Conservation (phyloP, 1,140 invertebrate species). For the Carposina sasakii region DNA sequence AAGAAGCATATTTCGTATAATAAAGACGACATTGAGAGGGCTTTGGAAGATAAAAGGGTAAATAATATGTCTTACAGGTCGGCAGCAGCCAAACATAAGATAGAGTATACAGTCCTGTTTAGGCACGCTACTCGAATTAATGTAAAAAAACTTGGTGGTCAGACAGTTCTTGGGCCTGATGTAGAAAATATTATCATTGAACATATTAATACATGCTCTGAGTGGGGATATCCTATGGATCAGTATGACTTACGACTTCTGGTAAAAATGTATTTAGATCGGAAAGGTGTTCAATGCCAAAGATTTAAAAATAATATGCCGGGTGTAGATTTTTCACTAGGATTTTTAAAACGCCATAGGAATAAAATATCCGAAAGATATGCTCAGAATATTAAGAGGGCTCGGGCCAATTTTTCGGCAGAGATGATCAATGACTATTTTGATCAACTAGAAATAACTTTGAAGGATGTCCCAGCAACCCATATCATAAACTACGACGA, state of each 20-base stretch:
- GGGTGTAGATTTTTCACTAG: constrained; percentile 6
- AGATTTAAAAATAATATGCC: constrained; percentile 15
- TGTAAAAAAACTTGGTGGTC: no score
- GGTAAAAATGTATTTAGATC: constrained; percentile 14
- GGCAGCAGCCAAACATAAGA: no score
- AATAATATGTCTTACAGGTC: no score
- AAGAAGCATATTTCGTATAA: no score
- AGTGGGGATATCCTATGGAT: constrained; percentile 16
- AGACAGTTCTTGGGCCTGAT: no score
- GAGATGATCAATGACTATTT: constrained; percentile 1
- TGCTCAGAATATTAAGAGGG: constrained; percentile 2
- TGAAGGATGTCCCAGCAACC: not conserved
- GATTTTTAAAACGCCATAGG: constrained; percentile 12
- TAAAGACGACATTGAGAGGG: no score
- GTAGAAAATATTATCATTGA: no score
- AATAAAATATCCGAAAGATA: not conserved
- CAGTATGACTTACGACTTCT: constrained; percentile 7
- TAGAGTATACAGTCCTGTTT: no score
- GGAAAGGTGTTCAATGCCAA: not conserved
- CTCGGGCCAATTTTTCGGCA: not conserved
- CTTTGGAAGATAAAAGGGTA: no score
- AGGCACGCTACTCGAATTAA: no score
- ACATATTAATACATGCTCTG: no score
- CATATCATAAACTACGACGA: not conserved
- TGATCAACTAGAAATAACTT: not conserved